Evolutionary conservation across 1,140 invertebrate species (phyloP).

Genomic region (Drosophila saltans): DNA sequence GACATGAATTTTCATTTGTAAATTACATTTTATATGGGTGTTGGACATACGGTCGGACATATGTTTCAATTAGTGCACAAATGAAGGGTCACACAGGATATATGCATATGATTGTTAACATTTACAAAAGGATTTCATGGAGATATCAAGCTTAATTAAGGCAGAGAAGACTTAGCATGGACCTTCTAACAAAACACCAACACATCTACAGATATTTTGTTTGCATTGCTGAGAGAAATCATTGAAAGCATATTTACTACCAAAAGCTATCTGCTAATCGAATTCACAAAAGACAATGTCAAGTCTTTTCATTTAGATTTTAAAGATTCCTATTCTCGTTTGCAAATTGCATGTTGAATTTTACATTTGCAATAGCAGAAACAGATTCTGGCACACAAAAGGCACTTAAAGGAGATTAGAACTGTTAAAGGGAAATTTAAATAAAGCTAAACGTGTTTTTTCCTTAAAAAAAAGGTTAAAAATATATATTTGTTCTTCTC

Average conservation of each 20-base stretch:
- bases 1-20: slow-evolving; percentile 47
- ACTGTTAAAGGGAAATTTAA: no score
- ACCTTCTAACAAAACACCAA: background rate
- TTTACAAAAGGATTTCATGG: slow-evolving; percentile 20
- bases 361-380: slow-evolving; percentile 26
- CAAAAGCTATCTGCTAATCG: slow-evolving; percentile 26
- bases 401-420: no score
- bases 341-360: slow-evolving; percentile 40
- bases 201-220: slow-evolving; percentile 23
- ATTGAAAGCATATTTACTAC: slow-evolving; percentile 18
- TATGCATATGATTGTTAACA: slow-evolving; percentile 27
- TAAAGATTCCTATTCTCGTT: background rate
- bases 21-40: slow-evolving; percentile 53
- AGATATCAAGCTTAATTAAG: slow-evolving; percentile 46
- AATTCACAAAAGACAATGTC: slow-evolving; percentile 28
- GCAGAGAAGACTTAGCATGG: slow-evolving; percentile 25
- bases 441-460: no score
- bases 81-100: slow-evolving; percentile 19
- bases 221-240: background rate
- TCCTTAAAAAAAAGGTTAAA: no score
- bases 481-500: no score
- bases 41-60: slow-evolving; percentile 30
- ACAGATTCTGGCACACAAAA: background rate
- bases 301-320: slow-evolving; percentile 23
- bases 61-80: slow-evolving; percentile 50